Conservation (phyloP, 1,140 invertebrate genomes). For the Semibalanus balanoides region DNA sequence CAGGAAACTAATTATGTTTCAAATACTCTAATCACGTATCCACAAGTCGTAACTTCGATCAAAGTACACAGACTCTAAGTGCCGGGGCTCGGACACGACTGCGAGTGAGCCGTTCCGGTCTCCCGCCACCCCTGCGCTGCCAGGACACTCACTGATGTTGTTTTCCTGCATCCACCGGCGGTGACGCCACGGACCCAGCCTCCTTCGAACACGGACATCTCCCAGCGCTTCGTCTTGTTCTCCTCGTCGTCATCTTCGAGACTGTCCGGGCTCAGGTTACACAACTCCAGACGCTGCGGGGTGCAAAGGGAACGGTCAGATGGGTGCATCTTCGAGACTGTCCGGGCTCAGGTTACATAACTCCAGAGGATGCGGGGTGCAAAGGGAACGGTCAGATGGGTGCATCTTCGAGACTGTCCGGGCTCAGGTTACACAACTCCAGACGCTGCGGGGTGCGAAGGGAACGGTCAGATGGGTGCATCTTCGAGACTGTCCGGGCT, state of each 20-base stretch:
- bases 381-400: too few species aligned
- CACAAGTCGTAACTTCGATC: not conserved
- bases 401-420: too few species aligned
- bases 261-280: constrained; percentile 89
- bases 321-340: not conserved
- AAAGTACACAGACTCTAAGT: too few species aligned
- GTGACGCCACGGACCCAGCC: constrained; percentile 80
- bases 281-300: constrained; percentile 58
- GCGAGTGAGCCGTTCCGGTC: not conserved
- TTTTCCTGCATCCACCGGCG: constrained; percentile 95
- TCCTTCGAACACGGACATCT: constrained; percentile 84
- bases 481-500: too few species aligned
- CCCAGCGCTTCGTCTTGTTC: constrained; percentile 46
- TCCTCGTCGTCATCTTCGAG: constrained; percentile 49
- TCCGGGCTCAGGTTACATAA: too few species aligned
- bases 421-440: too few species aligned
- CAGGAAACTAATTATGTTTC: too few species aligned
- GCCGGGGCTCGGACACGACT: not conserved
- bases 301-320: not conserved
- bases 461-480: too few species aligned
- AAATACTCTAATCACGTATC: not conserved
- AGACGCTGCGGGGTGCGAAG: too few species aligned
- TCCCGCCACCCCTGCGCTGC: too few species aligned
- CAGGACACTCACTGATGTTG: constrained; percentile 42
- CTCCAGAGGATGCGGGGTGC: too few species aligned